These are phyloP conservation scores for Tetragonisca angustula DNA, from an alignment of 2,888 invertebrate species.

Conservation along the genomic window DNA sequence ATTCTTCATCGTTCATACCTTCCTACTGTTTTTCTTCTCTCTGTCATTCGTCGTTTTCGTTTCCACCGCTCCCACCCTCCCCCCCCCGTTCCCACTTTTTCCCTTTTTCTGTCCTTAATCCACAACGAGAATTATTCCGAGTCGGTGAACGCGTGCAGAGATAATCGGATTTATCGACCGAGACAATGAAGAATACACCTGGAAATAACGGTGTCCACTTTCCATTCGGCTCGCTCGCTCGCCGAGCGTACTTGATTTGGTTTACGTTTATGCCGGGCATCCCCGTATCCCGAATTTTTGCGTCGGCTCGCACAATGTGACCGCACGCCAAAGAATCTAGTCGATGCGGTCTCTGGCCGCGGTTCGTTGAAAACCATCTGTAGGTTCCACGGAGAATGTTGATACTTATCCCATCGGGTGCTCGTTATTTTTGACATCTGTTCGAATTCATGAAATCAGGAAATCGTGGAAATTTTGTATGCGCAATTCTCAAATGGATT, in stretches of 20 bases:
- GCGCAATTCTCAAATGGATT: too few species aligned
- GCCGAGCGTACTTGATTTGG: conserved; percentile 32
- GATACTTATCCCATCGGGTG: too few species aligned
- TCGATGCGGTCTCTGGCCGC: conserved; percentile 5
- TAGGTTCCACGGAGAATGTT: not conserved
- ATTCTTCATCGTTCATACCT: conserved; percentile 6
- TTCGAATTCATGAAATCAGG: too few species aligned
- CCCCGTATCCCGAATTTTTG: conserved; percentile 37
- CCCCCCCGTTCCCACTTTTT: not conserved
- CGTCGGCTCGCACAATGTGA: conserved; percentile 18
- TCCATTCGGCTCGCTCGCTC: conserved; percentile 37
- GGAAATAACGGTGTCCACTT: conserved; percentile 58
- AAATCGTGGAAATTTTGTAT: too few species aligned
- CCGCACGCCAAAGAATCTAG: conserved; percentile 21
- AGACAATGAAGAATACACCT: conserved; percentile 59
- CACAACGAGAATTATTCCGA: conserved; percentile 66
- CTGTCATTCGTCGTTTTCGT: not conserved
- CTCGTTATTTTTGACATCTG: too few species aligned
- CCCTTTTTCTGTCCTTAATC: conserved; percentile 37
- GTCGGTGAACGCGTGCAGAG: conserved; percentile 54
- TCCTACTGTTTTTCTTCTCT: not conserved
- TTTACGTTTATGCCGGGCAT: conserved; percentile 32
- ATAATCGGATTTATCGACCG: conserved; percentile 67
- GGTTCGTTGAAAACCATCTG: not conserved
- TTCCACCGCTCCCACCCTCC: not conserved